Base-by-base conservation (phyloP, 2,113 vertebrate genomes). In the Cepphus grylle region DNA sequence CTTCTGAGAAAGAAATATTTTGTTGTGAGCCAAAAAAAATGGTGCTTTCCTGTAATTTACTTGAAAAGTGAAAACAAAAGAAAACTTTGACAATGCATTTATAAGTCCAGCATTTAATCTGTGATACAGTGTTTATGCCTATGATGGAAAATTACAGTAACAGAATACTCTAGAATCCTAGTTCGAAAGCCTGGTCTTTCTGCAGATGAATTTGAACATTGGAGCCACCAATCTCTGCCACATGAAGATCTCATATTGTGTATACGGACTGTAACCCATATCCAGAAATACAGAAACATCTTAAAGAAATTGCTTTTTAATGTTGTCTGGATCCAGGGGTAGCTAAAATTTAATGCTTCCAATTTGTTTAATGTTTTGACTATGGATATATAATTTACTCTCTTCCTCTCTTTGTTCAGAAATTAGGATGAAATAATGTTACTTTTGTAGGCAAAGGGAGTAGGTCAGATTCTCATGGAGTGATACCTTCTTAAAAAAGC, bases 221-320 rank as follows among this genome's bases (percentile, higher is more conserved):
- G 8, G 6, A 56, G 15, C 42, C 32, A 55, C 15, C 38, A 71
- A 36, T 73, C 61, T 92, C 32, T 70, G 53, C 12, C 30, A 30
- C 29, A 22, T 45, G 29, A 90, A 94, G 55, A 76, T 70, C n/a
- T 77, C 58, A 50, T 50, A 26, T 14, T 27, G 20, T 43, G 66
- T 59, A 42, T 42, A 27, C 43, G 43, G 71, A 90, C 34, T 53
- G 67, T 69, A 88, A 69, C 34, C 8, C 18, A 19, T 55, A 88
- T 71, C 55, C 34, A 86, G 66, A 69, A 94, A 59, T 30, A 59
- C 16, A 74, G 15, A 91, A 96, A 53, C 17, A 2, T 80, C 76
- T 95, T 63, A 90, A 96, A 92, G 40, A 94, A 95, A 63, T 61
- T 85, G n/a, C 1, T 92, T 80, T 96, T 43, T 38, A 90, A 70